These are phyloP conservation scores for Andrena praecox DNA, from an alignment of 2,888 invertebrate genomes.

Conservation along the genomic window DNA sequence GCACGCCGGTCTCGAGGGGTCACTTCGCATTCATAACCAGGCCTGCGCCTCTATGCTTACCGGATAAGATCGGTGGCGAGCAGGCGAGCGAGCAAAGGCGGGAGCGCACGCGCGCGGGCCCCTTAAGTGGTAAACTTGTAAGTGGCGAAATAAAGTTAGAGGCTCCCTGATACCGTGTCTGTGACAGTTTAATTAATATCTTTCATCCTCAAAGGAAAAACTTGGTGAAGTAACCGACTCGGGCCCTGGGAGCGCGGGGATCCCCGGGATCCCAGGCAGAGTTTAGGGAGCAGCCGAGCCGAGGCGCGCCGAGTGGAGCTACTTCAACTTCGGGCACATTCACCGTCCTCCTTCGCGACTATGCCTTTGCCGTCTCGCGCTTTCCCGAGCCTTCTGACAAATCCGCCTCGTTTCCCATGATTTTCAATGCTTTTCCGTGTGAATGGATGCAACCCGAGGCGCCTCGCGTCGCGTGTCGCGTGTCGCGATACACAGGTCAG, in stretches of 20 bases:
- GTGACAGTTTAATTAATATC: constrained; percentile 85
- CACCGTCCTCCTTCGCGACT: constrained; percentile 30
- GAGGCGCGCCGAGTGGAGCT: constrained; percentile 51
- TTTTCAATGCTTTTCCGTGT: not conserved
- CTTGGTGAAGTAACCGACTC: constrained; percentile 80
- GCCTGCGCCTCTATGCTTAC: constrained; percentile 6
- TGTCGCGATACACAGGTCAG: not conserved
- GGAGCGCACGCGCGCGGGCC: constrained; percentile 25
- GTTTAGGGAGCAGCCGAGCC: constrained; percentile 7
- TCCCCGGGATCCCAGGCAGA: constrained; percentile 2
- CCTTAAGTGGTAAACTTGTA: constrained; percentile 82
- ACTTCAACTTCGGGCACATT: constrained; percentile 69
- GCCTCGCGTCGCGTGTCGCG: not conserved
- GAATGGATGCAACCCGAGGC: not conserved
- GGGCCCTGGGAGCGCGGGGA: constrained; percentile 35
- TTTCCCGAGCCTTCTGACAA: constrained; percentile 6
- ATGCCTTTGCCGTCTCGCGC: not conserved
- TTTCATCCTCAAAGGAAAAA: constrained; percentile 83
- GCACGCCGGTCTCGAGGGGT: constrained; percentile 22
- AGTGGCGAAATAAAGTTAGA: constrained; percentile 84
- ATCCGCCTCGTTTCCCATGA: constrained; percentile 35
- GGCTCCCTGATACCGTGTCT: constrained; percentile 77
- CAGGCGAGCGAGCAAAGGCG: not conserved
- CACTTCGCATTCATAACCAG: constrained; percentile 48
- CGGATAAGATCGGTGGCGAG: constrained; percentile 34